phyloP scores from a whole-genome alignment of 1,140 invertebrate species.

The Onthophagus taurus region DNA sequence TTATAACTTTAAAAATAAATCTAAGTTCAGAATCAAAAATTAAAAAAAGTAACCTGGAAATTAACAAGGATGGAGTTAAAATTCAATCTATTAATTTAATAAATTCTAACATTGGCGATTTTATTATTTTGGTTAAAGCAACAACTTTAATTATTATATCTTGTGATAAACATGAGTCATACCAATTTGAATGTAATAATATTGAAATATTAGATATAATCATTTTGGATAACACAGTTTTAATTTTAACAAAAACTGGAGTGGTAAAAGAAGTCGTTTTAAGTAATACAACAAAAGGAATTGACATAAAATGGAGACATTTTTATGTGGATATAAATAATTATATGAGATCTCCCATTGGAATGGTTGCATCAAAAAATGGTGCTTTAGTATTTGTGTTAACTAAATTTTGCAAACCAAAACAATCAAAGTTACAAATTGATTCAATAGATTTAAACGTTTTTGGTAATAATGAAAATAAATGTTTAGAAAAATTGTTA shows the following conservation, averaged over 20 bases:
- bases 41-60: slow-evolving; percentile 18
- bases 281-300: slow-evolving; percentile 15
- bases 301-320: slow-evolving; percentile 18
- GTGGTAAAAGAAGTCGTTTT: slow-evolving; percentile 24
- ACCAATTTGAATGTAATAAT: too few species aligned
- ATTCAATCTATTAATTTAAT: slow-evolving; percentile 20
- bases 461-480: slow-evolving; percentile 19
- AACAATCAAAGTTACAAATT: slow-evolving; percentile 17
- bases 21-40: too few species aligned
- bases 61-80: slow-evolving; percentile 17
- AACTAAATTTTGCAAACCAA: slow-evolving; percentile 17
- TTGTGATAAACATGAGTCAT: too few species aligned
- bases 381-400: slow-evolving; percentile 18
- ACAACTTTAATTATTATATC: too few species aligned
- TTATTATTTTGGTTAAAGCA: slow-evolving; percentile 22
- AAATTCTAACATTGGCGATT: slow-evolving; percentile 12
- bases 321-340: slow-evolving; percentile 20
- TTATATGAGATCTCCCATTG: slow-evolving; percentile 16
- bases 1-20: too few species aligned
- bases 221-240: slow-evolving; percentile 19
- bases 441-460: slow-evolving; percentile 18
- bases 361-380: slow-evolving; percentile 22
- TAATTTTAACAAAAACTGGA: slow-evolving; percentile 21
- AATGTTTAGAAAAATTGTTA: slow-evolving; percentile 22
- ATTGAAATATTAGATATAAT: too few species aligned